Evolutionary conservation across 2,797 vertebrate genomes (phyloP).

Genomic region (Gymnopithys bicolor): DNA sequence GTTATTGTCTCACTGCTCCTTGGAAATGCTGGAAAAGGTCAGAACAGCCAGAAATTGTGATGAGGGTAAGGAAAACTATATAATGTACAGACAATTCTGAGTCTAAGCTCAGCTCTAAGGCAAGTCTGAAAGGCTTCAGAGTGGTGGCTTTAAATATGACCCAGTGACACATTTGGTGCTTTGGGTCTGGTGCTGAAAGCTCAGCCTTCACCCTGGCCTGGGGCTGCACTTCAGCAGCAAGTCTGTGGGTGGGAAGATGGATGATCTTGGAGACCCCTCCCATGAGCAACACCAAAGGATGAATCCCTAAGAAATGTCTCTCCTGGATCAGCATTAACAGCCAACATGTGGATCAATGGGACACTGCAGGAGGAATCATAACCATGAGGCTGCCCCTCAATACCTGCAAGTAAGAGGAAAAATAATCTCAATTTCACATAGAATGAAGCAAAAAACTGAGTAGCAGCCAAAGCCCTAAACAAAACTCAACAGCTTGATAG

Average conservation of each 20-base stretch:
- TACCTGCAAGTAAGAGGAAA: not conserved
- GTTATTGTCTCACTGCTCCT: not conserved
- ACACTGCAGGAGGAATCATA: not conserved
- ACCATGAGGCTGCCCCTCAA: not conserved
- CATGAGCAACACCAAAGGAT: not conserved
- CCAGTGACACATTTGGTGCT: not conserved
- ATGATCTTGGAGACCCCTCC: not conserved
- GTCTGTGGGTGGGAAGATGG: not conserved
- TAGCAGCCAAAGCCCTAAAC: not conserved
- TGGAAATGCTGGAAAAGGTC: not conserved
- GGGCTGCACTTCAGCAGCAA: not conserved
- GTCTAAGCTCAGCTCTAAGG: not conserved
- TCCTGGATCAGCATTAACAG: not conserved
- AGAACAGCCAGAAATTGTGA: not conserved
- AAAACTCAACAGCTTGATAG: not conserved
- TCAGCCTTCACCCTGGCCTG: not conserved
- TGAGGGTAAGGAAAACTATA: not conserved
- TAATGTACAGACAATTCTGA: not conserved
- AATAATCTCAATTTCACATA: not conserved
- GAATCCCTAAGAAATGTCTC: not conserved
- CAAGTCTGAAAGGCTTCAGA: not conserved
- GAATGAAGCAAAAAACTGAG: not conserved
- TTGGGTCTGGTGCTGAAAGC: not conserved
- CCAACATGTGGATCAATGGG: fast-evolving
- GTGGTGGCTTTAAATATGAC: not conserved